Base-by-base conservation (phyloP, 2,797 vertebrate genomes). In the Poeciliopsis turneri region DNA sequence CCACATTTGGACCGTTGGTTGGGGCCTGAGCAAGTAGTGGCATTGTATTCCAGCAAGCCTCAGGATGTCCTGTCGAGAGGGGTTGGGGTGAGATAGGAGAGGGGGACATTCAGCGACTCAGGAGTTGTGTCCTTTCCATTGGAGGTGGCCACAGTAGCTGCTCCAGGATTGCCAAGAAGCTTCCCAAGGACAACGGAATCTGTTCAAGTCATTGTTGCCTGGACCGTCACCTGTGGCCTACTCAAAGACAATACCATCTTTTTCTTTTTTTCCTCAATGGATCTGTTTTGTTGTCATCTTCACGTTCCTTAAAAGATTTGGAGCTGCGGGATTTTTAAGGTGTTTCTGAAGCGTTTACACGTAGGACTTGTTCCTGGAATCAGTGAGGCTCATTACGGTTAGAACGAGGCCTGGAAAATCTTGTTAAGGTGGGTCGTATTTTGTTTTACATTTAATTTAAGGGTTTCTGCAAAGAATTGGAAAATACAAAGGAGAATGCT, bases 51-150 rank as follows among this genome's bases (percentile, higher is more conserved):
- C 95, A 97, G 94, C 95, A 93, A 94, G 96, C 91, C 96, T 94
- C 98, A 99, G 98, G 98, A 99, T 99, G 97, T 99, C 98, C 98
- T 99, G 98, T 95, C 91, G 89, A 91, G 23, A 9, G 92, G 87
- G 86, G 47, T 69, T 82, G 90, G 90, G 87, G 90, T 88, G 88
- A 89, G 90, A 86, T 82, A 77, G 84, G 73, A 87, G 87, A 89
- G 83, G 94, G 96, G 96, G 96, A 96, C 94, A 96, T 96, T 94
- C 75, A 80, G 88, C 88, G 5, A 76, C 86, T 72, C 61, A 75
- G 81, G 79, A 90, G 72, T 72, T 68, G 71, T 30, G 16, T 49
- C 78, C 47, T 20, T 89, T 85, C 87, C 79, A 89, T 90, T 86
- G 86, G 86, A 88, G 84, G 86, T 73, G 71, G 84, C 77, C 76